Conservation (phyloP, 2,797 vertebrate genomes). For the Peromyscus melanophrys region DNA sequence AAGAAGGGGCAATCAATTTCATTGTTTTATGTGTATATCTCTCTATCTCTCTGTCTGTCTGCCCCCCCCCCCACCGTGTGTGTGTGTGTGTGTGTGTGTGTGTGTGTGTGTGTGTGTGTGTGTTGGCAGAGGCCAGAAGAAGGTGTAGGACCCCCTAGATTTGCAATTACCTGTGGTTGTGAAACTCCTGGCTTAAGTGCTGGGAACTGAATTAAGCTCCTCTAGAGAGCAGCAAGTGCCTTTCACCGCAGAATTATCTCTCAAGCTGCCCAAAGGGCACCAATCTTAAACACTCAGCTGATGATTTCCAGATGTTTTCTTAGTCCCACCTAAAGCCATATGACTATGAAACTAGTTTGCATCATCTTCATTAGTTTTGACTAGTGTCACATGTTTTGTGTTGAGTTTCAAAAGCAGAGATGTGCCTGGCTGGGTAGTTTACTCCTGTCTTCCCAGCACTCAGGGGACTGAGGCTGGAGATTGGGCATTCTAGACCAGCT, state of each 20-base stretch:
- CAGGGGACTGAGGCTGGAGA: background rate
- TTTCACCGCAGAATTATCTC: background rate
- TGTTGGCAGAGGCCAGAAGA: background rate
- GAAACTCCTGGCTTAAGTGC: background rate
- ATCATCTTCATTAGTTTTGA: background rate
- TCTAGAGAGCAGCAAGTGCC: background rate
- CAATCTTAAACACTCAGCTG: background rate
- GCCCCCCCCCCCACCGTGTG: too few relatives aligned
- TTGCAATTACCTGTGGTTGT: background rate
- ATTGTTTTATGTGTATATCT: background rate
- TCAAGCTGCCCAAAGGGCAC: background rate
- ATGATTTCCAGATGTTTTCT: background rate
- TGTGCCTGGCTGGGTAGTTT: background rate
- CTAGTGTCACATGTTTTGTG: too few relatives aligned
- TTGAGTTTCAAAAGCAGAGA: background rate
- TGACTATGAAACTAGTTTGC: background rate
- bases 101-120: background rate
- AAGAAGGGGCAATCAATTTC: background rate
- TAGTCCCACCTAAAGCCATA: background rate
- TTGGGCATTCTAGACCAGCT: too few relatives aligned
- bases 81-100: background rate
- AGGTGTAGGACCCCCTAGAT: background rate
- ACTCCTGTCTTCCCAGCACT: background rate
- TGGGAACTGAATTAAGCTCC: background rate
- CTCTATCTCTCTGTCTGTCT: too few relatives aligned